Conservation (phyloP, 2,113 vertebrate species). For the Proteles cristata region DNA sequence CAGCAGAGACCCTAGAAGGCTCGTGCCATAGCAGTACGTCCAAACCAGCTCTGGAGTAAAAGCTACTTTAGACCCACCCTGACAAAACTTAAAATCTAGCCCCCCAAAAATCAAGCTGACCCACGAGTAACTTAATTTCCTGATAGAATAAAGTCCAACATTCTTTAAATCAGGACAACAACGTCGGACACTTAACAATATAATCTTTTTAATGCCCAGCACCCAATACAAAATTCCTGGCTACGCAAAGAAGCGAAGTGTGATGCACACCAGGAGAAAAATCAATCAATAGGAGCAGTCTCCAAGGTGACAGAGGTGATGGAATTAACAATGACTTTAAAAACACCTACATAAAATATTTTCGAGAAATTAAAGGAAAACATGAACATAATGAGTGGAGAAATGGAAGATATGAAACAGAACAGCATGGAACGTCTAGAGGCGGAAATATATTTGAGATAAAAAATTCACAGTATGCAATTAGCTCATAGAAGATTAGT, state of each 20-base stretch:
- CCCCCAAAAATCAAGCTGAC: neutral
- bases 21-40: neutral
- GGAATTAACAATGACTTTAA: neutral
- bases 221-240: neutral
- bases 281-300: neutral
- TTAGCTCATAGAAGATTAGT: neutral
- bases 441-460: neutral
- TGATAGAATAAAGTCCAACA: neutral
- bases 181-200: neutral
- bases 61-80: neutral
- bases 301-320: neutral
- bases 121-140: neutral
- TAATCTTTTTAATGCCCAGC: neutral
- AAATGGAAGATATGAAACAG: neutral
- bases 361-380: slow-evolving; percentile 32
- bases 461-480: neutral
- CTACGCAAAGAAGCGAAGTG: neutral
- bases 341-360: slow-evolving; percentile 13
- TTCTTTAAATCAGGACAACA: neutral
- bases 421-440: neutral
- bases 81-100: neutral
- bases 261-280: neutral
- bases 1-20: neutral
- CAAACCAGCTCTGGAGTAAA: neutral
- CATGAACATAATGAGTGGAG: neutral